Conservation (phyloP, 1,140 invertebrate genomes). For the Ooceraea biroi region DNA sequence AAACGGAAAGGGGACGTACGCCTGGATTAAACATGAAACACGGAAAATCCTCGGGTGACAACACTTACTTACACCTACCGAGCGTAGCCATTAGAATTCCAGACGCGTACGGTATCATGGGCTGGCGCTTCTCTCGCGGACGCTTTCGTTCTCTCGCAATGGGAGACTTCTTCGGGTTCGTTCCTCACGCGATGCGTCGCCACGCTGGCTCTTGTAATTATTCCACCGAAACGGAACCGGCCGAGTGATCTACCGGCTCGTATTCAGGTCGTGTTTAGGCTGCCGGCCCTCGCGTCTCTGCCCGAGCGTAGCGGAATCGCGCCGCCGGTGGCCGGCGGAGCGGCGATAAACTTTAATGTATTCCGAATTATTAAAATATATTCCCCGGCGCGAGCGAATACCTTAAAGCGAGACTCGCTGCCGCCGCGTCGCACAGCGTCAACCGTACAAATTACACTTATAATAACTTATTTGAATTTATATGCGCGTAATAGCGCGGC, state of each 20-base stretch:
- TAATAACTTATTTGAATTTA: slow-evolving; percentile 84
- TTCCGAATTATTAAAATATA: slow-evolving; percentile 86
- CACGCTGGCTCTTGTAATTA: slow-evolving; percentile 62
- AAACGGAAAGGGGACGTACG: too few relatives aligned
- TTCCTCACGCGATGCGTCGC: slow-evolving; percentile 11
- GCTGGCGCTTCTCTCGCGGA: background rate
- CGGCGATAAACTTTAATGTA: slow-evolving; percentile 86
- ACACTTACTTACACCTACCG: too few relatives aligned
- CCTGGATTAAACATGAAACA: too few relatives aligned
- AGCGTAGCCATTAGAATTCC: slow-evolving; percentile 14
- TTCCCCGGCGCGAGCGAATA: slow-evolving; percentile 82
- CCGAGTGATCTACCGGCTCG: slow-evolving; percentile 49
- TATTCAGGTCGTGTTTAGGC: slow-evolving; percentile 66
- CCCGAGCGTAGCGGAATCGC: slow-evolving; percentile 52
- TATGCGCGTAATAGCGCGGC: slow-evolving; percentile 68
- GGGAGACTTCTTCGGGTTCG: background rate
- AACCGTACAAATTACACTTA: slow-evolving; percentile 85
- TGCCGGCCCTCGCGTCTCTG: slow-evolving; percentile 59
- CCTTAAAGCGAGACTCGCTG: slow-evolving; percentile 83
- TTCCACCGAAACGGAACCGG: slow-evolving; percentile 63
- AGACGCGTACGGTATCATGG: slow-evolving; percentile 9
- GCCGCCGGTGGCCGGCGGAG: slow-evolving; percentile 64
- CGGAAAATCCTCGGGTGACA: too few relatives aligned
- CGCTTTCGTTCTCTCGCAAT: background rate
- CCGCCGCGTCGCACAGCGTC: slow-evolving; percentile 73